Percentiles rank a stretch among this genome's conserved stretches.
phyloP scores from a whole-genome alignment of 2,797 vertebrate genomes.

The Loris lydekkerianus region DNA sequence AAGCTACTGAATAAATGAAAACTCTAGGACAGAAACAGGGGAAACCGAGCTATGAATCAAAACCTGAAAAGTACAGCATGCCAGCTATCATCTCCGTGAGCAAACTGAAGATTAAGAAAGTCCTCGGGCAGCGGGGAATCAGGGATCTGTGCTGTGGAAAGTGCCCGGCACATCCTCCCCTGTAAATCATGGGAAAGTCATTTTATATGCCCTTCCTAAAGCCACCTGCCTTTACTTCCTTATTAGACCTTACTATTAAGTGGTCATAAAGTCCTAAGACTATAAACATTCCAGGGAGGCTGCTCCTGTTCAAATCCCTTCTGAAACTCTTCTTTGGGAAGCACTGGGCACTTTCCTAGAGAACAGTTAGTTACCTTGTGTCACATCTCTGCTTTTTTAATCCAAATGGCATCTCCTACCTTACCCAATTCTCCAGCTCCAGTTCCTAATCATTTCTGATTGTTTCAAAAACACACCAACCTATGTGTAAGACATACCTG shows the following conservation, averaged over 20 bases:
- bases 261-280: not conserved
- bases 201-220: not conserved
- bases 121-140: not conserved
- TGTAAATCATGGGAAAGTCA: not conserved
- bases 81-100: not conserved
- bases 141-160: not conserved
- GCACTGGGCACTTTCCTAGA: too few relatives aligned
- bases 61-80: not conserved
- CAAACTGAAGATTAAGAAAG: constrained; percentile 31
- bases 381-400: not conserved
- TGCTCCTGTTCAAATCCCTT: not conserved
- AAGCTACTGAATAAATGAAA: not conserved
- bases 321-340: not conserved
- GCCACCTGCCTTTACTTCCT: not conserved
- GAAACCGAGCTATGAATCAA: constrained; percentile 46
- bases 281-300: not conserved
- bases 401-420: constrained; percentile 13
- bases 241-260: not conserved
- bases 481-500: not conserved
- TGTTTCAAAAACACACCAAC: not conserved
- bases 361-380: not conserved
- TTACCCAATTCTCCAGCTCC: constrained; percentile 29
- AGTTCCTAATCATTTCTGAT: not conserved
- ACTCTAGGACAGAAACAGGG: not conserved
- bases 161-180: not conserved